These are phyloP conservation scores for Cyaniris semiargus DNA, from an alignment of 2,888 invertebrate species.

Conservation along the genomic window DNA sequence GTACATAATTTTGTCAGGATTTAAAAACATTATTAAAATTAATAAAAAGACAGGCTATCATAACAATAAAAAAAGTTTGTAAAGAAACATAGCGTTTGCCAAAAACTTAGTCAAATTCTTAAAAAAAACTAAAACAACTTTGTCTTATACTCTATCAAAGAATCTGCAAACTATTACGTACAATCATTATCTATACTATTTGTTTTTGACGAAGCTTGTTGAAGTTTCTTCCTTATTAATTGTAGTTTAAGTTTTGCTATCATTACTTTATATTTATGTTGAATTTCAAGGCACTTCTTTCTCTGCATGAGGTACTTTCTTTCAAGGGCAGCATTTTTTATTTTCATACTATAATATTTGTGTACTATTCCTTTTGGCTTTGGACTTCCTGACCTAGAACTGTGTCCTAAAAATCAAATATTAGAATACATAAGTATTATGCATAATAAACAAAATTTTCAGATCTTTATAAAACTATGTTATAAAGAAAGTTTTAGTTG, in stretches of 20 bases:
- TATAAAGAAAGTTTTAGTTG: no score
- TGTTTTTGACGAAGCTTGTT: background rate
- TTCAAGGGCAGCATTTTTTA: background rate
- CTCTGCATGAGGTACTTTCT: constrained; percentile 8
- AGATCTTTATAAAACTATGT: no score
- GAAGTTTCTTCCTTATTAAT: constrained; percentile 2
- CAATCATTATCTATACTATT: background rate
- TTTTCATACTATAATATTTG: constrained; percentile 12
- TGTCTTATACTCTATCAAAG: background rate
- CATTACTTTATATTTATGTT: constrained; percentile 3
- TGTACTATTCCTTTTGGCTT: background rate
- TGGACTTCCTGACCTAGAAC: background rate
- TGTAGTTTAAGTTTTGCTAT: background rate
- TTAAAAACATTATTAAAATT: no score
- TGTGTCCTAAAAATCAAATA: background rate
- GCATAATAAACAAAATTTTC: no score
- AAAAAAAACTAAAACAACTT: background rate
- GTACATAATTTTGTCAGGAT: no score
- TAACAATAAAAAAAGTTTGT: no score
- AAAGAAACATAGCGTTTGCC: no score
- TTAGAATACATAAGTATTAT: background rate
- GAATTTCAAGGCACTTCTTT: constrained; percentile 5
- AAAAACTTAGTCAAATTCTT: no score
- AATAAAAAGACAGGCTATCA: no score
- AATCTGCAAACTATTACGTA: background rate